Percentiles rank a stretch among this genome's conserved stretches.
These are phyloP conservation scores for Valencia hispanica DNA, from an alignment of 2,797 vertebrate genomes.

Conservation along the genomic window DNA sequence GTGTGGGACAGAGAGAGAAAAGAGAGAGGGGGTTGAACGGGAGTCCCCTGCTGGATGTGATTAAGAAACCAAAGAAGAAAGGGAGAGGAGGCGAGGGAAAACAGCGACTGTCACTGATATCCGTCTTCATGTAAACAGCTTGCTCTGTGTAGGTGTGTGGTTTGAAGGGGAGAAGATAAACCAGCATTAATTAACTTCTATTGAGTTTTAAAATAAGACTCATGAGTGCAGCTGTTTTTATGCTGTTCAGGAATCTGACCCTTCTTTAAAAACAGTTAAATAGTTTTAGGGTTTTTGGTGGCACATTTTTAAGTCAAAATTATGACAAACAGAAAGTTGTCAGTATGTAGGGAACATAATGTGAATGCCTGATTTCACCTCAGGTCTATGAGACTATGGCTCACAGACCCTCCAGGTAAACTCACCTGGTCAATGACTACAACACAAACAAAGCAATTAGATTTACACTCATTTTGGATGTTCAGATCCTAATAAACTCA, in stretches of 20 bases:
- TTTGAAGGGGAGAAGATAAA: background rate
- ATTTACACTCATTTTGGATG: no score
- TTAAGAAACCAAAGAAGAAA: slow-evolving; percentile 67
- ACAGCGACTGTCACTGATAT: slow-evolving; percentile 75
- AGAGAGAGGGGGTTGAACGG: slow-evolving; percentile 21
- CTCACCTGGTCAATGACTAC: no score
- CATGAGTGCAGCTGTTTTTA: background rate
- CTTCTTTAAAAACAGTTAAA: background rate
- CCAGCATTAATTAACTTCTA: background rate
- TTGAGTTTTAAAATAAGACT: slow-evolving; percentile 11
- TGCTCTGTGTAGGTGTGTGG: slow-evolving; percentile 44
- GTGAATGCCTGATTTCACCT: no score
- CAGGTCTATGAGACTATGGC: no score
- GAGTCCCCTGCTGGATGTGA: slow-evolving; percentile 67
- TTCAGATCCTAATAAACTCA: no score
- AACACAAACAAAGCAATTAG: no score
- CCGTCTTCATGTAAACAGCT: slow-evolving; percentile 80
- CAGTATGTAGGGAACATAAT: no score
- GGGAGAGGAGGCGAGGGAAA: slow-evolving; percentile 61
- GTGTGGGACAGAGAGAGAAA: slow-evolving; percentile 36
- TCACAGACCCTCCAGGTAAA: no score
- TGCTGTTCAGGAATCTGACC: background rate
- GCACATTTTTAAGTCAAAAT: no score
- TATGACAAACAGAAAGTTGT: no score
- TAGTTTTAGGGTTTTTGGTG: no score